Evolutionary conservation across 92 coral and sea anemone genomes (phyloP), one percentile per base, ranked within the genome.

Genomic region (Heliopora coerulea): DNA sequence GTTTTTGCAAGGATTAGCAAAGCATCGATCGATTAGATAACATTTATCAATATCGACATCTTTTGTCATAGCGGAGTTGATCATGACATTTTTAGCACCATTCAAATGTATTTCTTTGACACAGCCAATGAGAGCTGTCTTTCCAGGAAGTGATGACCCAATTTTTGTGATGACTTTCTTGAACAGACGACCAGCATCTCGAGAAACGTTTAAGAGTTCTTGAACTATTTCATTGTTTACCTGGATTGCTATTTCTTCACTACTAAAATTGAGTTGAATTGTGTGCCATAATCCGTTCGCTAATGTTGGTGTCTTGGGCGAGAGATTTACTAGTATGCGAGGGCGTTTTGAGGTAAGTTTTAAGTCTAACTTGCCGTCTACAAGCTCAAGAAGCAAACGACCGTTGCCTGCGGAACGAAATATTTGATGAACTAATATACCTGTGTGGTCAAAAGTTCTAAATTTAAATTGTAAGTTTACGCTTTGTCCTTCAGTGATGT

Each of bases 201-300:
- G 40, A 19, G 85, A 63, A 40, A 49, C 20, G 54, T 73, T 37
- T 0, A 82, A 49, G 32, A 54, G 41, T 10, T 68, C 57, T 19
- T 79, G 68, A 10, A 57, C 18, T 19, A 64, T 20, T 25, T 81
- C 83, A 27, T 78, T 67, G 72, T 92, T 90, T 3, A 92, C 84
- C 24, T 78, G 34, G 32, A 92, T 65, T 3, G 63, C 48, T 24
- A 80, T 84, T 14, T 70, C 65, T 41, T 75, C 64, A 49, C 80
- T 72, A 56, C 84, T 89, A 5, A 92, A 70, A 24, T 73, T 64
- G 19, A 87, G 83, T 13, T 83, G 40, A 12, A 92, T 79, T 29
- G 79, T 68, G 58, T 92, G 96, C 97, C 97, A 92, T 52, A 85
- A 48, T 18, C 96, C 97, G 52, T 89, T 88, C 49, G 79, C 78